Evolutionary conservation across 2,888 invertebrate species (phyloP).

Genomic region (Acrobasis consociella): DNA sequence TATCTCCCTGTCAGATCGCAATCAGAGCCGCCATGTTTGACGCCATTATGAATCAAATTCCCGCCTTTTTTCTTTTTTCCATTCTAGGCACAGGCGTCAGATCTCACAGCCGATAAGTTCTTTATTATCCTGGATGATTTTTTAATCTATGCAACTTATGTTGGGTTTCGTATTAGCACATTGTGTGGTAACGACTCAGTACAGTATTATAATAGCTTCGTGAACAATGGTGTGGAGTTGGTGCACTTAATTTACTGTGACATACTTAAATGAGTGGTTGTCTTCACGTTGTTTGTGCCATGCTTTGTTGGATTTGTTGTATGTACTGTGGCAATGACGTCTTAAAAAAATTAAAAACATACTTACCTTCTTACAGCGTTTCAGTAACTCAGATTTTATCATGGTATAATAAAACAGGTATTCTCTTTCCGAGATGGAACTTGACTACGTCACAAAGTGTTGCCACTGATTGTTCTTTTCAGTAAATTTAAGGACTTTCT

Average conservation of each 20-base stretch:
- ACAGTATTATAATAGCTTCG: conserved; percentile 19
- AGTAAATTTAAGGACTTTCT: no score
- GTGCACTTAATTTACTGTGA: conserved; percentile 33
- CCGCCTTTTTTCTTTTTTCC: conserved; percentile 73
- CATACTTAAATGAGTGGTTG: conserved; percentile 23
- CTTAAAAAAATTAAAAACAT: no score
- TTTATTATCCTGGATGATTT: conserved; percentile 81
- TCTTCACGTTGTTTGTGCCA: conserved; percentile 9
- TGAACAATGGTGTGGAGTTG: conserved; percentile 31
- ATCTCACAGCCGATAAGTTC: conserved; percentile 78
- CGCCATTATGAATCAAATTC: conserved; percentile 79
- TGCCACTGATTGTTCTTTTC: no score
- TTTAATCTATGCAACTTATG: conserved; percentile 71
- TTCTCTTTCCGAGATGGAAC: no score
- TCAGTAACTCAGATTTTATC: no score
- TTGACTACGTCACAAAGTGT: no score
- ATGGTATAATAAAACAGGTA: no score
- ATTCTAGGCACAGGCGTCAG: conserved; percentile 73
- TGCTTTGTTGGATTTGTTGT: conserved; percentile 10
- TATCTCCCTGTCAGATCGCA: conserved; percentile 75
- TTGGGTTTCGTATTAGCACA: conserved; percentile 65
- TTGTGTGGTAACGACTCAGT: conserved; percentile 42
- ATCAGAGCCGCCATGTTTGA: conserved; percentile 77
- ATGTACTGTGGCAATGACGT: conserved; percentile 23
- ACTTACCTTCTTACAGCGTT: no score